Evolutionary conservation across 2,113 vertebrate genomes (phyloP).

Genomic region (Phycodurus eques): DNA sequence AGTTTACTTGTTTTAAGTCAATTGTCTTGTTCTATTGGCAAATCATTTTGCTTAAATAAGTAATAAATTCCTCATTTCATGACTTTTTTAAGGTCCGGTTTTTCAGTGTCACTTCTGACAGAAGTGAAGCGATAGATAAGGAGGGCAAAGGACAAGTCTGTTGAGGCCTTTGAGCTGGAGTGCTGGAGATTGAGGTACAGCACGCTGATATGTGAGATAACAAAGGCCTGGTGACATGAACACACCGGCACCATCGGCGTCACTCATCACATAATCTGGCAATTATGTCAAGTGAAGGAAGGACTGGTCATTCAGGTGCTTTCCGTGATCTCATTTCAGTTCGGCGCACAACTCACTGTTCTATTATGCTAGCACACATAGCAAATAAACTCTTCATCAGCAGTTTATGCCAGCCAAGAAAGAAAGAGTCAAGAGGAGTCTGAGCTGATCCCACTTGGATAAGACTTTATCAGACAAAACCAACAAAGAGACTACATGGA

Average conservation of each 20-base stretch:
- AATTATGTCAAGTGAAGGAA: neutral
- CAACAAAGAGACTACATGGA: conserved; percentile 12
- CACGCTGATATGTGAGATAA: conserved; percentile 34
- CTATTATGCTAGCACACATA: conserved; percentile 1
- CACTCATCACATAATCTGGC: conserved; percentile 5
- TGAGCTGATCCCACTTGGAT: conserved; percentile 29
- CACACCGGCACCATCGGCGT: conserved; percentile 18
- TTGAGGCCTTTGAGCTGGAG: conserved; percentile 20
- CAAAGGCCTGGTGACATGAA: conserved; percentile 21
- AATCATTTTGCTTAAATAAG: no score
- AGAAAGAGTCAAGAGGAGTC: conserved; percentile 15
- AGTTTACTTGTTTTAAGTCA: no score
- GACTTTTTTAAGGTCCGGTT: neutral
- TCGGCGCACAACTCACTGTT: neutral
- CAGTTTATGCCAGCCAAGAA: conserved; percentile 1
- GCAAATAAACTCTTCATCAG: conserved; percentile 1
- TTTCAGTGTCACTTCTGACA: neutral
- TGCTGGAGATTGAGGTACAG: conserved; percentile 32
- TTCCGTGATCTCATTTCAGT: neutral
- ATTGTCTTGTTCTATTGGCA: no score
- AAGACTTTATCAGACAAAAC: conserved; percentile 30
- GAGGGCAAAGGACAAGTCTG: conserved; percentile 48
- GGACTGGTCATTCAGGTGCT: conserved; percentile 4
- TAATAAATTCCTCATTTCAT: neutral
- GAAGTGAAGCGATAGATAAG: conserved; percentile 30